phyloP scores from a whole-genome alignment of 2,797 vertebrate species.

The Acipenser ruthenus region DNA sequence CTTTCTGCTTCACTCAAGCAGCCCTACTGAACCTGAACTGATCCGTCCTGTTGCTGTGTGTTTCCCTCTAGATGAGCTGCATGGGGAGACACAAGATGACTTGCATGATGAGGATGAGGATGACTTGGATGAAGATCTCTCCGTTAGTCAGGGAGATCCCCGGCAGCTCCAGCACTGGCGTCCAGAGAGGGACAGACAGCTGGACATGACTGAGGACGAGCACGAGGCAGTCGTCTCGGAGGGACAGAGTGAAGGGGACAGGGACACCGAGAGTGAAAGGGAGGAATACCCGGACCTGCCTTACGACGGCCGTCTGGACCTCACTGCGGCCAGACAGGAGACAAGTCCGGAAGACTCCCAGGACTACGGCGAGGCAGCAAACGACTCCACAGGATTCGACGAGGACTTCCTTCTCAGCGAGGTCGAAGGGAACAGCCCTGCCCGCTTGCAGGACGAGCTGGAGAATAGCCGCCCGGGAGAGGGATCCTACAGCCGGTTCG shows the following conservation, averaged over 20 bases:
- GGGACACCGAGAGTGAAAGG: conserved; percentile 15
- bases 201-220: conserved; percentile 36
- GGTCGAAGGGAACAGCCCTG: too few relatives aligned
- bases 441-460: background rate
- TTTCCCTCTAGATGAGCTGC: background rate
- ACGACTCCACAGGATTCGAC: background rate
- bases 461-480: background rate
- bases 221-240: conserved; percentile 24
- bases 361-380: background rate
- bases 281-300: conserved; percentile 20
- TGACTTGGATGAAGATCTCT: conserved; percentile 4
- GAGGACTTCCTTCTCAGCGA: conserved; percentile 11
- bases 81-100: conserved; percentile 24
- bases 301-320: conserved; percentile 23
- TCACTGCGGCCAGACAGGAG: conserved; percentile 2
- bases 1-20: too few relatives aligned
- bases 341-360: background rate
- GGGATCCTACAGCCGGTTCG: background rate
- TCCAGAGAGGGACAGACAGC: conserved; percentile 22
- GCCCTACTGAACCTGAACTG: too few relatives aligned
- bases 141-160: conserved; percentile 7
- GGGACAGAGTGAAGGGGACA: conserved; percentile 14
- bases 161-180: conserved; percentile 16
- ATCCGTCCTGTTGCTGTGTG: too few relatives aligned
- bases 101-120: conserved; percentile 20